Base-by-base conservation (phyloP, 2,797 vertebrate species). In the Mormyrus proboscirostris region DNA sequence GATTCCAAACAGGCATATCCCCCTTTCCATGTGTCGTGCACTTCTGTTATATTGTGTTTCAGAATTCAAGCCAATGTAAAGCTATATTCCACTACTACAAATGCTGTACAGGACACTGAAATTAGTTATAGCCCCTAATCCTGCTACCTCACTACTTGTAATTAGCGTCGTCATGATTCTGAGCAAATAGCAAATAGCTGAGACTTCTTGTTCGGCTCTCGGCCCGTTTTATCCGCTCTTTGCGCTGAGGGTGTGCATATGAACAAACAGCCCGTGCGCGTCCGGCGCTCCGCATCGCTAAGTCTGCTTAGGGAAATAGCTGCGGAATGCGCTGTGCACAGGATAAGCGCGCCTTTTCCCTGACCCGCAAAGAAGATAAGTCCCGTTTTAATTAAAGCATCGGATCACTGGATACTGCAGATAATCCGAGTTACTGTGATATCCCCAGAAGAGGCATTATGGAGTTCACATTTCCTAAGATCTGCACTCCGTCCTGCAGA, bases 331-430 rank as follows among this genome's bases (percentile, higher is more conserved):
- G 47, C 90, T 88, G 89, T 62, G 51, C 84, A 89, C 89, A 88
- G 91, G 90, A 51, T 89, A 79, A 90, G 82, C 69, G 88, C 51
- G 25, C 89, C 86, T 41, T 22, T 38, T 73, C 86, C 88, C 90
- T 90, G 89, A 91, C 90, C 79, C 84, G n/a, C 87, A 90, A 91
- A 91, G 88, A 90, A 91, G 90, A 94, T 93, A 92, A 92, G 90
- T 90, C 90, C 5, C 86, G 90, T 92, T 94, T 93, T 92, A 93
- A 94, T 95, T 94, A 94, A 94, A 94, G 88, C 51, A 84, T 57
- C 41, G 76, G 89, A 88, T 89, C 73, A 51, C 73, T 69, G 90
- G 41, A 69, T 91, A 92, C 91, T 89, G 91, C 92, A 89, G 90
- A 92, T 93, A 92, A 94, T 94, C 93, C 89, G 14, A 91, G 91